Evolutionary conservation across 2,113 vertebrate species (phyloP).

Genomic region (Austrofundulus limnaeus): DNA sequence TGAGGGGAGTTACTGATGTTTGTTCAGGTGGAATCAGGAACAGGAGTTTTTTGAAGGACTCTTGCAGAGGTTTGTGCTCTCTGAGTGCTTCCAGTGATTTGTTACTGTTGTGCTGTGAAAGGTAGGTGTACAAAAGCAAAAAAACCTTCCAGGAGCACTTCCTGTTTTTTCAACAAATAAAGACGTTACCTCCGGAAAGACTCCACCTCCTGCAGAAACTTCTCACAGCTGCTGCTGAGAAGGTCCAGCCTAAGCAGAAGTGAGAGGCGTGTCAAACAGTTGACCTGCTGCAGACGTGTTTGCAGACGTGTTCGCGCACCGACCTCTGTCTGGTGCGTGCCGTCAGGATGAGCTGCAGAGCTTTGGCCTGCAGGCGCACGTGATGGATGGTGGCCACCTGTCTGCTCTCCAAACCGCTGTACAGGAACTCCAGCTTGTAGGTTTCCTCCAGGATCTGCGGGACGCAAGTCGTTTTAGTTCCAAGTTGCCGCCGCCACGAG

Average conservation of each 20-base stretch:
- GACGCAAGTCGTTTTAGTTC: neutral
- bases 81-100: too few species aligned
- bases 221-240: constrained; percentile 89
- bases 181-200: constrained; percentile 88
- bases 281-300: neutral
- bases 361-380: constrained; percentile 92
- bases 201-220: constrained; percentile 92
- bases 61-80: too few species aligned
- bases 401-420: constrained; percentile 88
- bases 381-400: constrained; percentile 94
- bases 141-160: too few species aligned
- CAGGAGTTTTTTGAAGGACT: too few species aligned
- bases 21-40: too few species aligned
- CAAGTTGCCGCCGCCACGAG: neutral
- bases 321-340: constrained; percentile 88
- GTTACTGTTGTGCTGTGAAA: too few species aligned
- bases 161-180: too few species aligned
- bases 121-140: too few species aligned
- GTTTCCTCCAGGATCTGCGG: constrained; percentile 92
- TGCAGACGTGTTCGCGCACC: constrained; percentile 40
- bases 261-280: neutral
- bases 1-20: too few species aligned
- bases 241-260: constrained; percentile 82
- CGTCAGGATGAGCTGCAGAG: constrained; percentile 88
- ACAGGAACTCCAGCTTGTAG: constrained; percentile 97